A percentile compares a stretch with the other conserved stretches of the same genome.
Conservation (phyloP, 37 sponge, comb jelly and placozoan species). For the Aplysina aerophoba region DNA sequence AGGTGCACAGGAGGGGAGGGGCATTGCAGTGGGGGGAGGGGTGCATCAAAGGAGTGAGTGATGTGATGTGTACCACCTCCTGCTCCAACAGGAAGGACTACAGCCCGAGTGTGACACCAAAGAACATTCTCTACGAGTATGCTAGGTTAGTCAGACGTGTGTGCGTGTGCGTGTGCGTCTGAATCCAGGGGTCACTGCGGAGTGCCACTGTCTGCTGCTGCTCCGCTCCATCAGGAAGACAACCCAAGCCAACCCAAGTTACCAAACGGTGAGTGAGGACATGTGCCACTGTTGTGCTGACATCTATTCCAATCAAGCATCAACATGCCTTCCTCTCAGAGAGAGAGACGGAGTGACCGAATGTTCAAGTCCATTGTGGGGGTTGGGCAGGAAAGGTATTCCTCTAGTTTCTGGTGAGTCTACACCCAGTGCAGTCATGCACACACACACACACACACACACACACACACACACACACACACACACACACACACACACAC, state of each 20-base stretch:
- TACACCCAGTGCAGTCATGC: background rate
- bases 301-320: background rate
- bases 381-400: conserved; percentile 60
- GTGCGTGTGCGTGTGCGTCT: too few relatives aligned
- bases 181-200: too few relatives aligned
- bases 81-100: conserved; percentile 21
- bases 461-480: background rate
- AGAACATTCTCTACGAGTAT: conserved; percentile 34
- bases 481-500: background rate
- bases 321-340: conserved; percentile 28
- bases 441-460: background rate
- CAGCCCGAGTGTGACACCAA: background rate
- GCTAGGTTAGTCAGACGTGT: background rate
- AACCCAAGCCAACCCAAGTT: background rate
- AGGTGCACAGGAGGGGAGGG: conserved; percentile 14
- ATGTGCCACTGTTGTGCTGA: background rate
- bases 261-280: background rate
- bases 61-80: background rate
- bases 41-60: background rate
- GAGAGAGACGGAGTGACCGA: conserved; percentile 32
- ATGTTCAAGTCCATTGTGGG: conserved; percentile 76
- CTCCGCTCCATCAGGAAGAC: background rate
- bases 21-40: background rate
- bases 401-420: conserved; percentile 76
- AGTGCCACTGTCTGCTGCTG: too few relatives aligned